phyloP scores from a whole-genome alignment of 2,888 invertebrate species.

The Euphydryas editha region DNA sequence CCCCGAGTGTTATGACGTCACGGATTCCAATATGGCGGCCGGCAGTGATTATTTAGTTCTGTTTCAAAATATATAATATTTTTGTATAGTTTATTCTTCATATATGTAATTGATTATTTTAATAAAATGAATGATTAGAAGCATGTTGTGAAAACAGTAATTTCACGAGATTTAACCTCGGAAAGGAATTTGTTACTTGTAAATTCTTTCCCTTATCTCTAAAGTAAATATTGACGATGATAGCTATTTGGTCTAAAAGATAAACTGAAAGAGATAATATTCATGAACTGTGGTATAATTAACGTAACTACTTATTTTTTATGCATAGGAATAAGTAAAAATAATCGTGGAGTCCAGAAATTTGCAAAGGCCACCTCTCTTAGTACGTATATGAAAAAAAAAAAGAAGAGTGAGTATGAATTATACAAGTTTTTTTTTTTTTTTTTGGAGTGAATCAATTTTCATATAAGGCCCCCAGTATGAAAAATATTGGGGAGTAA shows the following conservation, averaged over 20 bases:
- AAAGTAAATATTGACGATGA: conserved; percentile 45
- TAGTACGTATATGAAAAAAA: too few relatives aligned
- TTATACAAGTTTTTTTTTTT: too few relatives aligned
- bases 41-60: background rate
- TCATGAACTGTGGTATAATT: background rate
- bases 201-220: conserved; percentile 57
- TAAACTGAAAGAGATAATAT: conserved; percentile 13
- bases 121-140: background rate
- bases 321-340: background rate
- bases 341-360: too few relatives aligned
- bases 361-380: too few relatives aligned
- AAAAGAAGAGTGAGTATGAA: too few relatives aligned
- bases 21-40: background rate
- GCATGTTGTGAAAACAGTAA: background rate
- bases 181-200: conserved; percentile 46
- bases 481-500: too few relatives aligned
- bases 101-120: background rate
- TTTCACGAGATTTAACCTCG: conserved; percentile 25
- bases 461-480: too few relatives aligned
- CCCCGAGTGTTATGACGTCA: background rate
- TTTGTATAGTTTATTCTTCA: too few relatives aligned
- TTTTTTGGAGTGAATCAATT: too few relatives aligned
- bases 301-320: background rate
- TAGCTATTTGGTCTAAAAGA: conserved; percentile 44
- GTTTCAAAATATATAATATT: too few relatives aligned